Evolutionary conservation across 2,797 vertebrate species (phyloP).

Genomic region (Molossus alvarezi): DNA sequence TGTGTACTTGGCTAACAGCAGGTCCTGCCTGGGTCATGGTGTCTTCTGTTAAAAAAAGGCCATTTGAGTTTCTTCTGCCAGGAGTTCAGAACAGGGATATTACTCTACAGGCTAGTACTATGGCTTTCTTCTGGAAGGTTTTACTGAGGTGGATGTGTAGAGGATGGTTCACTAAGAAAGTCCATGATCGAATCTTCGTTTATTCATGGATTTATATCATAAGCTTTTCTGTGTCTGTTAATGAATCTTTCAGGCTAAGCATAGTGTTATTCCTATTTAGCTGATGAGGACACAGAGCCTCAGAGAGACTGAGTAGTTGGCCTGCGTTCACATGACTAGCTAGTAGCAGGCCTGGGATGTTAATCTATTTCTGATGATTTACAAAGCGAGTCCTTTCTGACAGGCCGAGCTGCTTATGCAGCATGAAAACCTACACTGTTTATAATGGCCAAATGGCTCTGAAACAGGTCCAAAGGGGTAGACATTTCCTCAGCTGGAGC

Average conservation of each 20-base stretch:
- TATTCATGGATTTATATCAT: neutral
- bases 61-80: neutral
- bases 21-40: neutral
- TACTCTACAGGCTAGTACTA: neutral
- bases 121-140: neutral
- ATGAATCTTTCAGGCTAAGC: neutral
- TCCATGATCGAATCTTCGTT: neutral
- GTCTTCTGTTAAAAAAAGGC: constrained; percentile 12
- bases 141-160: neutral
- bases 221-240: neutral
- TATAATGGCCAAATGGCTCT: neutral
- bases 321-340: neutral
- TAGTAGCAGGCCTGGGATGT: neutral
- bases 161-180: neutral
- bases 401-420: neutral
- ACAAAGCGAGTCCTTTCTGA: constrained; percentile 36
- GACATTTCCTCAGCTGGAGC: constrained; percentile 48
- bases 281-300: neutral
- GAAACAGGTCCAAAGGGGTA: neutral
- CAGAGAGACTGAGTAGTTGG: neutral
- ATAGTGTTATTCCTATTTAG: neutral
- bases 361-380: neutral
- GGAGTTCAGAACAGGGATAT: neutral
- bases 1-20: neutral
- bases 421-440: neutral